Evolutionary conservation across 2,113 vertebrate species (phyloP), one percentile per base, ranked within the genome.

Genomic region (Cacatua alba): DNA sequence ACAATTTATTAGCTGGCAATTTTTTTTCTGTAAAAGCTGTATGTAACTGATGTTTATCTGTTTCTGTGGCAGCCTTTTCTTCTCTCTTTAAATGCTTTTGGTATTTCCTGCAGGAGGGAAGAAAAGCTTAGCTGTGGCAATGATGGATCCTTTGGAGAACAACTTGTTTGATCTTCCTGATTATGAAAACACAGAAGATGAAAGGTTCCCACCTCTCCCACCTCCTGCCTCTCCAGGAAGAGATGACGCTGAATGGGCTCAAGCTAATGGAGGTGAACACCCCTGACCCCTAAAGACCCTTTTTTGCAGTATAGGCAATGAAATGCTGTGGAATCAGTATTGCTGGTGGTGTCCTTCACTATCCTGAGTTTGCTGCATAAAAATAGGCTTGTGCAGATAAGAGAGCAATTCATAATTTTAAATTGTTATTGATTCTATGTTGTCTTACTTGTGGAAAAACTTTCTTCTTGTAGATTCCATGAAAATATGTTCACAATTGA

Each of bases 121-220:
- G 21, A 29, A 16, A 26, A 11, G 13, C 43, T 59, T 15, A 70
- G 62, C 70, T 39, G 19, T 78, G 68, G 78, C 94, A 43, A 98
- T 98, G 98, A 9, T 91, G 13, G 98, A 98, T 67, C 97, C 96
- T n/a, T 35, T 96, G 69, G 98, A 98, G 64, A 97, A 97, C 63
- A 97, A 92, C 51, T 86, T 97, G 68, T 95, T 96, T 86, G 97
- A 98, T 62, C 87, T 98, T 20, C 98, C 98, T 4, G 98, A 98
- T 86, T 98, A 98, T 74, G 98, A 99, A 13, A 89, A 96, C 11
- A 89, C 92, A 9, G 98, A 99, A 76, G 99, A 99, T 7, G 99
- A 99, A 92, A 93, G 60, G 1, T 99, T 99, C 77, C 98, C 98
- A 29, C 98, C 99, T 37, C 98, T 99, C 8, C 99, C 99, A 5